A percentile compares a stretch with the other conserved stretches of the same genome.
Conservation (phyloP, 2,797 vertebrate species). For the Acropternis orthonyx region DNA sequence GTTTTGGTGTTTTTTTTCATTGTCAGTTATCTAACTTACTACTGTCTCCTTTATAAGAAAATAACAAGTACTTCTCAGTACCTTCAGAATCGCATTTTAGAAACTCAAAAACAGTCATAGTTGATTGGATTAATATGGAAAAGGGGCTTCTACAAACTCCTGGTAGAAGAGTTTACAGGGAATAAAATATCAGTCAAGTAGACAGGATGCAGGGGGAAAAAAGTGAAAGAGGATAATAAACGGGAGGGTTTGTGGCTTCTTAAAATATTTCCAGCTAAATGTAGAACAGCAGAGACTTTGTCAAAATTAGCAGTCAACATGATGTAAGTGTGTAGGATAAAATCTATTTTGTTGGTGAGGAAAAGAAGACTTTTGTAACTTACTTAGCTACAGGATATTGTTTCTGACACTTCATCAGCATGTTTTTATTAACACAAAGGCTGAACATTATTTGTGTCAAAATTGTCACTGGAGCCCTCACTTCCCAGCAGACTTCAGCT, state of each 20-base stretch:
- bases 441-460: slow-evolving; percentile 1
- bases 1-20: not conserved
- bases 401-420: not conserved
- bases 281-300: not conserved
- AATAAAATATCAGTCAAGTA: not conserved
- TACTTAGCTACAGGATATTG: slow-evolving; percentile 16
- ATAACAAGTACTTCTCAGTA: not conserved
- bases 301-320: not conserved
- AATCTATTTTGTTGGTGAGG: not conserved
- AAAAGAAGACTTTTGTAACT: not conserved
- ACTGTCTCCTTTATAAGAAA: not conserved
- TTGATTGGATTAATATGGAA: not conserved
- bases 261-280: not conserved
- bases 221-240: not conserved
- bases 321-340: slow-evolving; percentile 22
- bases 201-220: not conserved
- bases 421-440: not conserved
- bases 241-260: not conserved
- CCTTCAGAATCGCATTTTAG: not conserved
- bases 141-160: not conserved
- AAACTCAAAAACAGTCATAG: not conserved
- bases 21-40: not conserved
- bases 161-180: not conserved
- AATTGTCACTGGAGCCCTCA: not conserved
- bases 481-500: not conserved